Percentiles rank a stretch among this genome's conserved stretches.
These are phyloP conservation scores for Calonectris borealis DNA, from an alignment of 2,113 vertebrate genomes.

Conservation along the genomic window DNA sequence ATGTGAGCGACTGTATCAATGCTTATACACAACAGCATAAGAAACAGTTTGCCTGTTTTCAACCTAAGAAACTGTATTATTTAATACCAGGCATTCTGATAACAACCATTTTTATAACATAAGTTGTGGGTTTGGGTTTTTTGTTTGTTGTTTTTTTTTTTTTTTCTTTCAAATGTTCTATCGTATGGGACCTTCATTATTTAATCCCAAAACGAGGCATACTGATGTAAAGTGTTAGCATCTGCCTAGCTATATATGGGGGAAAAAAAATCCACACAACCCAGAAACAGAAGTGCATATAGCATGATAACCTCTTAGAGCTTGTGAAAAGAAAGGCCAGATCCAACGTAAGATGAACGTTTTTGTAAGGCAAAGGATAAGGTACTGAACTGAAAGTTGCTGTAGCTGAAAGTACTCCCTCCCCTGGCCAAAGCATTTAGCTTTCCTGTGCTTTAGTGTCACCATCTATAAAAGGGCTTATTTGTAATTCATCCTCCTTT, in stretches of 20 bases:
- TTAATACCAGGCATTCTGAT: neutral
- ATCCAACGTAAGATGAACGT: neutral
- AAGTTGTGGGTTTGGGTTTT: neutral
- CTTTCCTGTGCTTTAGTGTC: neutral
- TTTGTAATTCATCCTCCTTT: neutral
- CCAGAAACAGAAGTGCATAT: neutral
- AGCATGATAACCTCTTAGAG: neutral
- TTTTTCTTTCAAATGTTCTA: neutral
- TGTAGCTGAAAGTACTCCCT: slow-evolving; percentile 25
- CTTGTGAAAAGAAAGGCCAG: neutral
- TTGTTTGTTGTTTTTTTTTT: fast-evolving
- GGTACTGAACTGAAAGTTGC: neutral
- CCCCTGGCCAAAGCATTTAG: slow-evolving; percentile 30
- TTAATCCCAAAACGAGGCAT: neutral
- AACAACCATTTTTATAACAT: neutral
- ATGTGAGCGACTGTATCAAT: neutral
- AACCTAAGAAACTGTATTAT: neutral
- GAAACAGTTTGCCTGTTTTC: neutral
- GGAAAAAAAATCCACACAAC: neutral
- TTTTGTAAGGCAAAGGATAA: neutral
- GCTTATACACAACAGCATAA: neutral
- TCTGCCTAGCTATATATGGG: neutral
- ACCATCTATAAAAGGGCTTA: neutral
- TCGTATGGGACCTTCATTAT: neutral
- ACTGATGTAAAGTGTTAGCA: neutral